A percentile compares a stretch with the other conserved stretches of the same genome.
Evolutionary conservation across 2,888 invertebrate genomes (phyloP).

Genomic region (Nysson spinosus): DNA sequence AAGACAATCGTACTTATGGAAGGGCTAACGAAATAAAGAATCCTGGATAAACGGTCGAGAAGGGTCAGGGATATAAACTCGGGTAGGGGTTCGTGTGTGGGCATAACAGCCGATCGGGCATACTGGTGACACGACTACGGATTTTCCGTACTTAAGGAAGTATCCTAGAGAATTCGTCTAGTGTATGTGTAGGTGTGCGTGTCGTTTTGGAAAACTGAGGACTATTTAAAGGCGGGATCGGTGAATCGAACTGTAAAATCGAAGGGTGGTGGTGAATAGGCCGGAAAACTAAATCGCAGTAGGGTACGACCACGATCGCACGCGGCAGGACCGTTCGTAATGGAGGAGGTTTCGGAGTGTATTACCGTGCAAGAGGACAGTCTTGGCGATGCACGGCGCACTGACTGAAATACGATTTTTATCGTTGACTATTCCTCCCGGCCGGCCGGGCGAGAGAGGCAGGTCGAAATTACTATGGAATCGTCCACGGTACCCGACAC

Average conservation of each 20-base stretch:
- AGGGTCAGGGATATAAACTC: conserved; percentile 4
- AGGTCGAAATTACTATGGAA: conserved; percentile 52
- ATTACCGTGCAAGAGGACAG: conserved; percentile 34
- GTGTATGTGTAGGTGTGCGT: conserved; percentile 42
- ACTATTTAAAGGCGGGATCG: conserved; percentile 41
- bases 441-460: conserved; percentile 52
- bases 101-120: conserved; percentile 43
- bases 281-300: conserved; percentile 11
- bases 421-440: conserved; percentile 41
- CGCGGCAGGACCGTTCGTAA: conserved; percentile 46
- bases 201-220: conserved; percentile 25
- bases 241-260: conserved; percentile 31
- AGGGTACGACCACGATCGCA: conserved; percentile 38
- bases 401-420: conserved; percentile 47
- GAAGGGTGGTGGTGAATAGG: conserved; percentile 25
- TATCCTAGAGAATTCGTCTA: conserved; percentile 33
- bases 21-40: background rate
- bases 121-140: conserved; percentile 50
- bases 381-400: conserved; percentile 48
- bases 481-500: conserved; percentile 51
- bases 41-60: background rate
- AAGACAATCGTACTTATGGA: conserved; percentile 7
- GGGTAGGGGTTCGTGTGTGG: conserved; percentile 28
- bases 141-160: conserved; percentile 25
- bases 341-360: conserved; percentile 47